These are phyloP conservation scores for Dyspetes luteomarginatus DNA, from an alignment of 2,888 invertebrate genomes.

Conservation along the genomic window DNA sequence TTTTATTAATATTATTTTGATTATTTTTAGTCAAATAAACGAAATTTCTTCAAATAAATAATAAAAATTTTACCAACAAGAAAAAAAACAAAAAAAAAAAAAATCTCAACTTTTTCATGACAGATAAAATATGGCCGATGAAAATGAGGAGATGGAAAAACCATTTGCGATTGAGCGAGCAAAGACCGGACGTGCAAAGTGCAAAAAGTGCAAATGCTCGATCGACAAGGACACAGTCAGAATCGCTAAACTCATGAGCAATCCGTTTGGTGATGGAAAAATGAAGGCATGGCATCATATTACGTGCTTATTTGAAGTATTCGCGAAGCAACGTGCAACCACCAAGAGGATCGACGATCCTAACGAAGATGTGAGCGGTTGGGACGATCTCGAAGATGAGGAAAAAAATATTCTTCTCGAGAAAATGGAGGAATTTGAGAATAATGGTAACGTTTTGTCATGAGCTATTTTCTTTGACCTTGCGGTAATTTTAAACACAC, in stretches of 20 bases:
- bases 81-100: no score
- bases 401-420: conserved; percentile 88
- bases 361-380: conserved; percentile 91
- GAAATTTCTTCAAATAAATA: no score
- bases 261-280: conserved; percentile 90
- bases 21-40: neutral
- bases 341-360: conserved; percentile 92
- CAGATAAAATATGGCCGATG: conserved; percentile 50
- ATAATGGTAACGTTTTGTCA: conserved; percentile 79
- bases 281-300: conserved; percentile 95
- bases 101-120: no score
- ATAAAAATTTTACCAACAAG: no score
- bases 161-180: conserved; percentile 91
- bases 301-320: conserved; percentile 91
- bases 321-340: conserved; percentile 90
- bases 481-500: no score
- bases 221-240: conserved; percentile 89
- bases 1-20: neutral
- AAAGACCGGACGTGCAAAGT: conserved; percentile 91
- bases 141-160: conserved; percentile 82
- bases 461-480: no score
- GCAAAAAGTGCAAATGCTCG: conserved; percentile 94
- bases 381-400: conserved; percentile 87
- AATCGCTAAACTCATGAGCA: conserved; percentile 90
- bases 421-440: conserved; percentile 87